Evolutionary conservation across 2,113 vertebrate species (phyloP), one percentile per base, ranked within the genome.

Genomic region (Dascyllus trimaculatus): DNA sequence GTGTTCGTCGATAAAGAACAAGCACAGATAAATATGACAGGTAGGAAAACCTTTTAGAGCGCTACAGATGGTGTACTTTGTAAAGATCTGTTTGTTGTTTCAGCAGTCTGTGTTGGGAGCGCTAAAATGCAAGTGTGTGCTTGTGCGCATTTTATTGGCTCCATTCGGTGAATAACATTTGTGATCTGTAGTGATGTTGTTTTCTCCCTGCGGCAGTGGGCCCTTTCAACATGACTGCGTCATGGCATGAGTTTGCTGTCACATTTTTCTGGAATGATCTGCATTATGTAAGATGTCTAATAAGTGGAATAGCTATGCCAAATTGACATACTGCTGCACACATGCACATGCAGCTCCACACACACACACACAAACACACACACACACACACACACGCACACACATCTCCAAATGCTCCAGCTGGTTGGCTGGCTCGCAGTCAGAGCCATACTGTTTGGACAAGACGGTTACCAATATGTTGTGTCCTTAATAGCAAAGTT

Each of bases 241-340:
- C 86, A 77, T 57, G 69, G 38, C 71, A 35, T 49, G 40, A 80
- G 76, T 81, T 75, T 45, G 67, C 24, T 35, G 58, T 84, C 73
- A 79, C 68, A 75, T 85, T 75, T 80, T 51, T 78, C 63, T 65
- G 54, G 78, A 82, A 72, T 61, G 68, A 75, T 83, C 67, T 25
- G 38, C 26, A 54, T 84, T 85, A 79, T 71, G 21, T 78, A 85
- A 91, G 62, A 56, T 69, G 26, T 58, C 46, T 83, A 84, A 82
- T 70, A 65, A 53, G 29, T 38, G 63, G 65, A 72, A n/a, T 48
- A 10, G 45, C 21, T 17, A 2, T 71, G 76, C 71, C 74, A 84
- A 67, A 78, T 63, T 5, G 48, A 81, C 70, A 77, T 67, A 40
- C 76, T 63, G 68, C 45, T 18, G 8, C 43, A 62, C 54, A 62